These are phyloP conservation scores for Hyposmocoma kahamanoa DNA, from an alignment of 1,140 invertebrate genomes.

Conservation along the genomic window DNA sequence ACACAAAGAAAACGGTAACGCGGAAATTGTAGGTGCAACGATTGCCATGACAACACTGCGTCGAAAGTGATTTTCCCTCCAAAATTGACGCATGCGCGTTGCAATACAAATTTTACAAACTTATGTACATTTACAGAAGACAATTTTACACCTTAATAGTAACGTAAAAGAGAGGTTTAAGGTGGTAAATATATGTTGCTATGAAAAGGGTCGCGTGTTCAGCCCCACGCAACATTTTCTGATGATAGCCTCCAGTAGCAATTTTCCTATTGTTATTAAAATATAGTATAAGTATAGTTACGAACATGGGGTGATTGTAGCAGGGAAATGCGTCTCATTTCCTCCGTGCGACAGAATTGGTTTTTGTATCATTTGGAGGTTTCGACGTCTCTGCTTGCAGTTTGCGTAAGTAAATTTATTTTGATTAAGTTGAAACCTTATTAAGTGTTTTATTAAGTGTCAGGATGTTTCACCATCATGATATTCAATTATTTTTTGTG, in stretches of 20 bases:
- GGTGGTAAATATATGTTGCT: background rate
- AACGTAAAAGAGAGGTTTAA: too few relatives aligned
- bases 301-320: constrained; percentile 40
- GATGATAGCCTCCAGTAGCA: constrained; percentile 55
- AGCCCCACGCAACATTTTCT: constrained; percentile 35
- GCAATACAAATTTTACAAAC: constrained; percentile 5
- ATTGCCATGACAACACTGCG: constrained; percentile 51
- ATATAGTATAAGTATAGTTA: constrained; percentile 28
- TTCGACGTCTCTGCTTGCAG: too few relatives aligned
- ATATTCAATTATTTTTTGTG: too few relatives aligned
- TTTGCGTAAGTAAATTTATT: too few relatives aligned
- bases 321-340: constrained; percentile 40
- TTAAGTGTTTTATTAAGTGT: too few relatives aligned
- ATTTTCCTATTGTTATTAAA: constrained; percentile 59
- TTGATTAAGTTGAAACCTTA: too few relatives aligned
- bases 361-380: constrained; percentile 30
- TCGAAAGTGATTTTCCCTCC: constrained; percentile 59
- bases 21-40: constrained; percentile 23
- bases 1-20: background rate
- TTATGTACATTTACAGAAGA: background rate
- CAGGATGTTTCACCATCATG: too few relatives aligned
- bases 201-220: constrained; percentile 35
- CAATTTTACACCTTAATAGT: background rate
- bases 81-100: constrained; percentile 56
- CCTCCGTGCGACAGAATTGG: constrained; percentile 35